Base-by-base conservation (phyloP, 2,113 vertebrate species). In the Meleagris gallopavo region DNA sequence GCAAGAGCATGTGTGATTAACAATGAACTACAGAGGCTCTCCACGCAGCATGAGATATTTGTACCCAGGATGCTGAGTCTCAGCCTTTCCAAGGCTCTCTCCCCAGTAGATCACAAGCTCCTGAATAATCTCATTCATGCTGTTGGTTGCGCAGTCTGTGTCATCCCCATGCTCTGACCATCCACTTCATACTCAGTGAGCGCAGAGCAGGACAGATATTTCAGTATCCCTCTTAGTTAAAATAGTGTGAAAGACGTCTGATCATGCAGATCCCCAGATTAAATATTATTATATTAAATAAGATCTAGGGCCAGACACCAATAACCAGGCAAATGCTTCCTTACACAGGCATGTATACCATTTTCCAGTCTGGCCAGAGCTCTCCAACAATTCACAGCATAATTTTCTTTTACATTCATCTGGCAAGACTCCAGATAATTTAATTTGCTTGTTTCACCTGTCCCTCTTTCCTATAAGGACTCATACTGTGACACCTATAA, bases 31-130 rank as follows among this genome's bases (percentile, higher is more conserved):
- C 58, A 73, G 55, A 34, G 62, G 60, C 46, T 76, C 25, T 34
- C 43, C 6, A 38, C 9, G 27, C 29, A 77, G 36, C 27, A 74
- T 75, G 32, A 55, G 66, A 27, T 83, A 70, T 40, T 74, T 88
- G 55, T 41, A 55, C 48, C 32, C 43, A 34, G 34, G 69, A 29
- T 12, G 22, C 45, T 32, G n/a, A 76, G 57, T 65, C 82, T 83
- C 86, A 81, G 46, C 32, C 64, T 76, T 94, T 92, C 84, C 94
- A 90, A 70, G 2, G 41, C 77, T 66, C 3, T 4, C 61, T 52
- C 79, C 50, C 85, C 81, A 89, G 12, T 22, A 43, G 83, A 73
- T 67, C 70, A 87, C 79, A 80, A 69, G 89, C 60, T 90, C 78
- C 83, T 77, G 79, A 90, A 74, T 69, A 65, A 88, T 79, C 29